Evolutionary conservation across 2,113 vertebrate genomes (phyloP), one percentile per base, ranked within the genome.

Genomic region (Aramus guarauna): DNA sequence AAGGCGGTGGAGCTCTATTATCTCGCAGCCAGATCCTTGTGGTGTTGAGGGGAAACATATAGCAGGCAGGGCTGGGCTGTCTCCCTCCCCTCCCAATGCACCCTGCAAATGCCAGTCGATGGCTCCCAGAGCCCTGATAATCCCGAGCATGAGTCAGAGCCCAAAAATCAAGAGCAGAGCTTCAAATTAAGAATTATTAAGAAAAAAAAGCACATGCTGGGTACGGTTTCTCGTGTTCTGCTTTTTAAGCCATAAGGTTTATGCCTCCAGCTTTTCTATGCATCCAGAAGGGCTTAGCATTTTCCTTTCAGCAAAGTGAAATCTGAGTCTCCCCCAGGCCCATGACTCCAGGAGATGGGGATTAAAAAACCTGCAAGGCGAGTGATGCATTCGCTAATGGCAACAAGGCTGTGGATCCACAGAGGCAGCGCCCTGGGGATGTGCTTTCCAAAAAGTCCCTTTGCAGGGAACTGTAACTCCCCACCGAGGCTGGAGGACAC

Each of bases 21-120:
- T 92, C 91, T 95, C 19, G 7, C 83, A 94, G 96, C 88, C 94
- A 95, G 92, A 89, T 85, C 86, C 95, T 95, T 87, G 86, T 81
- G 94, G 83, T 94, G 94, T 83, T 87, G 86, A 89, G 73, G 83
- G 88, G 86, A 96, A 96, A 89, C 81, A 85, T 1, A 90, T 9
- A 91, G 83, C 95, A 94, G 92, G 81, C 90, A 94, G 88, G 91
- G 92, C 80, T 89, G 79, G 69, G 69, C 86, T 82, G 83, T 7
- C 74, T 95, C 85, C 82, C 68, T 95, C 94, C 88, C 48, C 62
- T 92, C 92, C 83, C 80, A 87, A 3, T 3, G 84, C 91, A 79
- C 91, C 86, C 91, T 86, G 69, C 83, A 81, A 81, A 89, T 95
- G 94, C 92, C 96, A 94, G 36, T 53, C 83, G 1, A 94, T 87